Percentiles rank a stretch among this genome's conserved stretches.
Evolutionary conservation across 2,888 invertebrate species (phyloP).

Genomic region (Antitype chi): DNA sequence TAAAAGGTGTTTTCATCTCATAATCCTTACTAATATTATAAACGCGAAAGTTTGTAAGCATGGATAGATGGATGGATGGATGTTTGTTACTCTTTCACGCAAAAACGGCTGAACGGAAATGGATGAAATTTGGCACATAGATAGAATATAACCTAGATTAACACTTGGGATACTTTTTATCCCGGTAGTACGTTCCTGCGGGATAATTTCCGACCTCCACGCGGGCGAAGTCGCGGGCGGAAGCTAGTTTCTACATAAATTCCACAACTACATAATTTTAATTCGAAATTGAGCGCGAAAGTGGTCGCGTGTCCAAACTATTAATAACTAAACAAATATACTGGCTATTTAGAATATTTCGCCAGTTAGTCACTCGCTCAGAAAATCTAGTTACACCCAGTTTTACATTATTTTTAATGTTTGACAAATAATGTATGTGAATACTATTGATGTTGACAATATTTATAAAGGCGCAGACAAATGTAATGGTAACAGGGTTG

Average conservation of each 20-base stretch:
- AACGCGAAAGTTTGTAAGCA: too few relatives aligned
- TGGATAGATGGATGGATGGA: too few relatives aligned
- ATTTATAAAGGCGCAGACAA: slow-evolving; percentile 53
- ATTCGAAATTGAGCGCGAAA: slow-evolving; percentile 24
- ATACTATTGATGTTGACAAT: slow-evolving; percentile 46
- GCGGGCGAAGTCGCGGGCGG: too few relatives aligned
- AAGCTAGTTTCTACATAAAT: background rate
- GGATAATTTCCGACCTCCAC: too few relatives aligned
- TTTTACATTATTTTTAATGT: slow-evolving; percentile 50
- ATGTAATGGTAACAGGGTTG: slow-evolving; percentile 51
- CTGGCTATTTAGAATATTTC: slow-evolving; percentile 33
- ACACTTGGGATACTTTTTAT: too few relatives aligned
- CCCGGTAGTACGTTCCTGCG: too few relatives aligned
- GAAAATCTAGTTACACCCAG: slow-evolving; percentile 39
- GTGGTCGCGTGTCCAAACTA: slow-evolving; percentile 31
- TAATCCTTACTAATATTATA: too few relatives aligned
- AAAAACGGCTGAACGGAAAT: too few relatives aligned
- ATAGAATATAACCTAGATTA: too few relatives aligned
- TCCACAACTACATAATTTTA: background rate
- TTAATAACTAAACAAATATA: slow-evolving; percentile 21
- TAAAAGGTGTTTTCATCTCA: background rate
- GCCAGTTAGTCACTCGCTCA: slow-evolving; percentile 32
- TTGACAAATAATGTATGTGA: slow-evolving; percentile 46
- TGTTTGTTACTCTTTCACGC: too few relatives aligned
- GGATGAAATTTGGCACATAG: too few relatives aligned